Percentiles rank a stretch among this genome's conserved stretches.
Evolutionary conservation across 35 echinoderm and acorn worm genomes (phyloP).

Genomic region (Patiria miniata): DNA sequence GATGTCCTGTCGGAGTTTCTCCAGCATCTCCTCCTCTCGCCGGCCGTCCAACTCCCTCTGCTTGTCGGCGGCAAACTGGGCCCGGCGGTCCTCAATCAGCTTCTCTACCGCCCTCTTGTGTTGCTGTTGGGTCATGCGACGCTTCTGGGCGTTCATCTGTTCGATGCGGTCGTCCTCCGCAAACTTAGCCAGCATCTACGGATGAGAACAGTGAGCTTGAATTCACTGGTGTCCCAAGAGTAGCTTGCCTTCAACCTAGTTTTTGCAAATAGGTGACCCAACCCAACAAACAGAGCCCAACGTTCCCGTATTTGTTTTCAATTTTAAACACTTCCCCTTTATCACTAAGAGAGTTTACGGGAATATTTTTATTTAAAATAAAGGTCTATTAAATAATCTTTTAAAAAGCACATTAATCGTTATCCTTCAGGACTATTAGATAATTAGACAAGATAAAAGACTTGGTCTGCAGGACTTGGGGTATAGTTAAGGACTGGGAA

Average conservation of each 20-base stretch:
- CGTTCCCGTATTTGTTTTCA: too few relatives aligned
- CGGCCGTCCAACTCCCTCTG: constrained; percentile 66
- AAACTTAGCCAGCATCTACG: constrained; percentile 98
- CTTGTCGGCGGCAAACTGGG: constrained; percentile 89
- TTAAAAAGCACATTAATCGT: too few relatives aligned
- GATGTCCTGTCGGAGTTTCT: constrained; percentile 81
- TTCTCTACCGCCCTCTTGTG: constrained; percentile 90
- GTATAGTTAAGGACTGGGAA: too few relatives aligned
- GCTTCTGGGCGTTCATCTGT: constrained; percentile 99
- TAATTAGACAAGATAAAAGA: too few relatives aligned
- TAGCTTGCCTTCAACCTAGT: not conserved
- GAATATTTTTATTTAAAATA: too few relatives aligned
- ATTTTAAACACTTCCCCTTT: too few relatives aligned
- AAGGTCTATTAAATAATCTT: too few relatives aligned
- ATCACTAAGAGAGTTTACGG: too few relatives aligned
- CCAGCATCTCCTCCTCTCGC: constrained; percentile 81
- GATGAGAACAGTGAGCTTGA: not conserved
- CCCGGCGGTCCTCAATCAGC: constrained; percentile 73
- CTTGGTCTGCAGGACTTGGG: too few relatives aligned
- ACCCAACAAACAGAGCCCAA: too few relatives aligned
- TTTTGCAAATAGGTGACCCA: too few relatives aligned
- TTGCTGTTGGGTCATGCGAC: constrained; percentile 97
- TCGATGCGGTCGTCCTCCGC: constrained; percentile 95
- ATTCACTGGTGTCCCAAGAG: not conserved
- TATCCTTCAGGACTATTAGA: too few relatives aligned